phyloP scores from a whole-genome alignment of 2,113 vertebrate genomes.

The Orthonyx spaldingii region DNA sequence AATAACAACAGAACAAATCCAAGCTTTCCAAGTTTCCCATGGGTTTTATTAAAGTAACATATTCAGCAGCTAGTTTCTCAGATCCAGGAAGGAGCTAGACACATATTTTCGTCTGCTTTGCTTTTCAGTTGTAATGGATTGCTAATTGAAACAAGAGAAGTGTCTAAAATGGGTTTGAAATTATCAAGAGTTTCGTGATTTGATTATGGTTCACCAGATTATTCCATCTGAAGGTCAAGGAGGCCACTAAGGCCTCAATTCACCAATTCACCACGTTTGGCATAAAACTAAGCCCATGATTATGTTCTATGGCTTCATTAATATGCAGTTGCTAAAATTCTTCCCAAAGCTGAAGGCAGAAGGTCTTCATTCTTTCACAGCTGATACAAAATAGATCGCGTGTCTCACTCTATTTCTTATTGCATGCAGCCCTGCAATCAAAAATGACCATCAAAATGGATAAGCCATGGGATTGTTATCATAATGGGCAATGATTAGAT shows the following conservation, averaged over 20 bases:
- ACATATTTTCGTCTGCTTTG: not conserved
- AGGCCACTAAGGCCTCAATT: not conserved
- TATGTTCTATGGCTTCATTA: not conserved
- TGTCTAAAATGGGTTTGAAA: not conserved
- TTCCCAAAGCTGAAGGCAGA: not conserved
- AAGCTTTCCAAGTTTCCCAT: not conserved
- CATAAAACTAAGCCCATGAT: not conserved
- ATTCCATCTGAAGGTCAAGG: not conserved
- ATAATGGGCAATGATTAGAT: conserved; percentile 16
- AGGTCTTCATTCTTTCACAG: not conserved
- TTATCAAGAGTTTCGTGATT: conserved; percentile 40
- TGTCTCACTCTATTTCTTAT: not conserved
- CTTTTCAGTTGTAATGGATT: conserved; percentile 44
- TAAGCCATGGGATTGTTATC: not conserved
- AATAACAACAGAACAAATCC: conserved; percentile 32
- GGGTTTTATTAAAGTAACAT: conserved; percentile 27
- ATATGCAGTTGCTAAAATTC: not conserved
- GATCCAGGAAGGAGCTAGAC: not conserved
- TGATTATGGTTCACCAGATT: conserved; percentile 19
- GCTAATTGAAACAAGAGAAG: conserved; percentile 55
- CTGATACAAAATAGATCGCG: not conserved
- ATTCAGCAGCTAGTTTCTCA: conserved; percentile 17
- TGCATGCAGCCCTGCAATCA: not conserved
- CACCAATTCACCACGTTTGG: not conserved
- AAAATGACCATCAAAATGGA: conserved; percentile 24